Base-by-base conservation (phyloP, 2,888 invertebrate species). In the Macrophya annulata region DNA sequence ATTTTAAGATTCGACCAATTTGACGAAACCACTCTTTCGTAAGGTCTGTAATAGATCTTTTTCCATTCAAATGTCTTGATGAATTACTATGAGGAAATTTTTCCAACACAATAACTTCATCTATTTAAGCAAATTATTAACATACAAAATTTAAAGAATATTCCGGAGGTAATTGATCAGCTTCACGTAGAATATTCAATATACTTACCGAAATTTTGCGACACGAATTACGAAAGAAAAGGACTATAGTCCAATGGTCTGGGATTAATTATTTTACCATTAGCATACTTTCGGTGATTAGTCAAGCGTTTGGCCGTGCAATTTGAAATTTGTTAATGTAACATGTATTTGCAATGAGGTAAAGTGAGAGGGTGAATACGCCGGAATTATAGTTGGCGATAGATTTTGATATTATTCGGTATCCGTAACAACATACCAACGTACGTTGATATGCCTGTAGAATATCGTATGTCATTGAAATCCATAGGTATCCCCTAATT, bases 401-500 rank as follows among this genome's bases (percentile, higher is more conserved):
- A 68, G 17, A 68, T 68, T 8, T 68, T 0, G 6, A 5, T 12
- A 68, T 15, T 17, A 15, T 37, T 37, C 31, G 68, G 68, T 37
- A 37, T 68, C 68, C 17, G 68, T 68, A 68, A 37, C 68, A 37
- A 37, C 37, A 68, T 68, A 68, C 68, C 37, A 6, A 68, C 6
- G 37, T 10, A 12, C 37, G 17, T 12, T 17, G 17, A 21, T 31
- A 74, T 74, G 21, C 43, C 15, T 43, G 45, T 43, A 45, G 25
- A 25, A 21, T 45, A 74, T 74, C 74, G 5, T 74, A 45, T 45
- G 43, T 74, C 45, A 43, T 77, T 37, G 55, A 48, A 45, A 51
- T 77, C 48, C 15, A 31, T 51, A 51, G 48, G 48, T 37, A 51
- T 37, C 31, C 55, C 37, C 55, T 77, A 77, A 77, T 77, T 77